A percentile compares a stretch with the other conserved stretches of the same genome.
Conservation (phyloP, 2,888 invertebrate genomes). For the Colostygia pectinataria region DNA sequence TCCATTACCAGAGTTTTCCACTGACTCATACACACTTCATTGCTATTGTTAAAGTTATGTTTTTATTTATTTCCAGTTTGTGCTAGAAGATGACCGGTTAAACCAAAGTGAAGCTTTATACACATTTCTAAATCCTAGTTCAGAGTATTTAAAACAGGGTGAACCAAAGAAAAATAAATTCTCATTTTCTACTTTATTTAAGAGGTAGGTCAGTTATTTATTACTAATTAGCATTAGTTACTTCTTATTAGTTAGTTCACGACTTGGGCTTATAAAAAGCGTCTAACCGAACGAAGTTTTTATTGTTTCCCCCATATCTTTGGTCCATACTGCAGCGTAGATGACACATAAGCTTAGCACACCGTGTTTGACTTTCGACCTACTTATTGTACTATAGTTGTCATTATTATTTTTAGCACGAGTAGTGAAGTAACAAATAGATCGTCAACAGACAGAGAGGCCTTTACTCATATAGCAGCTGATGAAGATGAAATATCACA, state of each 20-base stretch:
- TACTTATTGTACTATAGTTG: neutral
- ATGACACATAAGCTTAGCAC: neutral
- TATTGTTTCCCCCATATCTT: constrained; percentile 3
- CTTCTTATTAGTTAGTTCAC: no score
- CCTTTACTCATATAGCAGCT: constrained; percentile 86
- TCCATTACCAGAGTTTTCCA: no score
- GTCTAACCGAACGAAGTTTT: no score
- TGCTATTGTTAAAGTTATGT: constrained; percentile 2
- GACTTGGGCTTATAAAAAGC: no score
- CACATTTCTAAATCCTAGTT: constrained; percentile 95
- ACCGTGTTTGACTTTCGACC: no score
- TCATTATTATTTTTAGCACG: constrained; percentile 62
- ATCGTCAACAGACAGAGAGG: constrained; percentile 76
- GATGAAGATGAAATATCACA: constrained; percentile 92
- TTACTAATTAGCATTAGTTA: no score
- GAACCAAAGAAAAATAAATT: constrained; percentile 94
- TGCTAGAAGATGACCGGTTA: constrained; percentile 92
- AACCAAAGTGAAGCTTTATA: constrained; percentile 95
- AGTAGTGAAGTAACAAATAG: constrained; percentile 77
- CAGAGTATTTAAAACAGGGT: constrained; percentile 92
- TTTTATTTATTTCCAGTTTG: constrained; percentile 84
- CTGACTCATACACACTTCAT: no score
- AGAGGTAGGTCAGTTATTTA: constrained; percentile 89
- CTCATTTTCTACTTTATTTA: constrained; percentile 93
- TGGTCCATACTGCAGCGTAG: neutral